These are phyloP conservation scores for Eupleurogrammus muticus DNA, from an alignment of 2,797 vertebrate genomes.

Conservation along the genomic window DNA sequence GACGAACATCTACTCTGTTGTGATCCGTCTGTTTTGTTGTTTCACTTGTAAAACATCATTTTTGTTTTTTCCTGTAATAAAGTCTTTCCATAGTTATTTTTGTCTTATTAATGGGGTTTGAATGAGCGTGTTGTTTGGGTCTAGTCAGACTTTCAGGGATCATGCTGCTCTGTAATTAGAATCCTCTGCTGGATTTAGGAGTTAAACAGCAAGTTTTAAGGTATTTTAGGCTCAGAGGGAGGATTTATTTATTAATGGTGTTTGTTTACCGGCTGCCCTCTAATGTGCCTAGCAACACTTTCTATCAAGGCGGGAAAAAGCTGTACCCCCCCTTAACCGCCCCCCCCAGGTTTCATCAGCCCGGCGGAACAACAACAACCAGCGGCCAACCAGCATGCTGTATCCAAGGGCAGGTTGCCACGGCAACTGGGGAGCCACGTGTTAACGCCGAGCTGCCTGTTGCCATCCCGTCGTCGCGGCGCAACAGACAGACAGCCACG, in stretches of 20 bases:
- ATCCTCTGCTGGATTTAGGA: conserved; percentile 48
- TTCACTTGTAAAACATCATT: conserved; percentile 1
- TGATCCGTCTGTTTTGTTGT: background rate
- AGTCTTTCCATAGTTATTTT: conserved; percentile 15
- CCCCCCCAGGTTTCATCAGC: conserved; percentile 80
- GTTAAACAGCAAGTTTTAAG: conserved; percentile 47
- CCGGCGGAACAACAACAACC: conserved; percentile 82
- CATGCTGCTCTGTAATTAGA: conserved; percentile 59
- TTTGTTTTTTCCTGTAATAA: conserved; percentile 47
- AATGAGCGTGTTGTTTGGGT: conserved; percentile 40
- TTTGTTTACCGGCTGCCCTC: conserved; percentile 80
- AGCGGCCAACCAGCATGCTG: conserved; percentile 86
- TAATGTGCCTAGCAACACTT: conserved; percentile 86
- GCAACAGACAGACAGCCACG: conserved; percentile 77
- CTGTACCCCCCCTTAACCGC: conserved; percentile 70
- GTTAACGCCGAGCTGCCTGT: conserved; percentile 81
- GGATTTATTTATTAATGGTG: conserved; percentile 32
- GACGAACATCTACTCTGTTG: background rate
- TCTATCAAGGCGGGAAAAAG: conserved; percentile 65
- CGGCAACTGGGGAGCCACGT: conserved; percentile 83
- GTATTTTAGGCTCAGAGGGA: background rate
- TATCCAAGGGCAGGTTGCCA: conserved; percentile 86
- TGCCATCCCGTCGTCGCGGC: conserved; percentile 82
- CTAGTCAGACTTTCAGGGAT: conserved; percentile 22
- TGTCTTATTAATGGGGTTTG: background rate